These are phyloP conservation scores for Melanostigma gelatinosum DNA, from an alignment of 2,113 vertebrate species.

Conservation along the genomic window DNA sequence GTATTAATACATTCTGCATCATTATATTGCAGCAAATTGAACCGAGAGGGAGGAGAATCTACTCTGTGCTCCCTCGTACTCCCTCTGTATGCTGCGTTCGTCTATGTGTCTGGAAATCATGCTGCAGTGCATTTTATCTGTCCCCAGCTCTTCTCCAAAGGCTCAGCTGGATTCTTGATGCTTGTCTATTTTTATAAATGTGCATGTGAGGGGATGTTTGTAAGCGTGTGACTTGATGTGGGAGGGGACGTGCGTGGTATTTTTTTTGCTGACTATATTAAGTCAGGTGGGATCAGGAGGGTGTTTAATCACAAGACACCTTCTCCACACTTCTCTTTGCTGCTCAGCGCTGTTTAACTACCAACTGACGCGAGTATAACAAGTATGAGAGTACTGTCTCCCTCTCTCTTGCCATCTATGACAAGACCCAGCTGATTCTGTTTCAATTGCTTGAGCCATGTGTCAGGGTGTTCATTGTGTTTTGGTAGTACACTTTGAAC, in stretches of 20 bases:
- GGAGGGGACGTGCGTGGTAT: conserved; percentile 1
- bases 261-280: conserved; percentile 32
- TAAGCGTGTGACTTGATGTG: conserved; percentile 19
- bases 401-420: not conserved
- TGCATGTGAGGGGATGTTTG: conserved; percentile 32
- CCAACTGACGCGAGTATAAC: conserved; percentile 11
- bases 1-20: conserved; percentile 22
- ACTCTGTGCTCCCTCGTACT: conserved; percentile 14
- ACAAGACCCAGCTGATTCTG: conserved; percentile 2
- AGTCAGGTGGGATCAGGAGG: conserved; percentile 36
- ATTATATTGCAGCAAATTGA: conserved; percentile 25
- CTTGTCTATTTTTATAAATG: conserved; percentile 54
- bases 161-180: conserved; percentile 60
- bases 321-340: conserved; percentile 4
- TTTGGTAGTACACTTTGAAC: not conserved
- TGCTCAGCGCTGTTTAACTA: conserved; percentile 20
- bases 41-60: not conserved
- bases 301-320: not conserved
- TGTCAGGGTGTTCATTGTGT: not conserved
- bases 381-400: not conserved
- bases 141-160: conserved; percentile 46
- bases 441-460: not conserved
- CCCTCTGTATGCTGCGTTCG: conserved; percentile 8
- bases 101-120: conserved; percentile 41
- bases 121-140: conserved; percentile 60